These are phyloP conservation scores for Ceratina calcarata DNA, from an alignment of 1,140 invertebrate genomes.

Conservation along the genomic window DNA sequence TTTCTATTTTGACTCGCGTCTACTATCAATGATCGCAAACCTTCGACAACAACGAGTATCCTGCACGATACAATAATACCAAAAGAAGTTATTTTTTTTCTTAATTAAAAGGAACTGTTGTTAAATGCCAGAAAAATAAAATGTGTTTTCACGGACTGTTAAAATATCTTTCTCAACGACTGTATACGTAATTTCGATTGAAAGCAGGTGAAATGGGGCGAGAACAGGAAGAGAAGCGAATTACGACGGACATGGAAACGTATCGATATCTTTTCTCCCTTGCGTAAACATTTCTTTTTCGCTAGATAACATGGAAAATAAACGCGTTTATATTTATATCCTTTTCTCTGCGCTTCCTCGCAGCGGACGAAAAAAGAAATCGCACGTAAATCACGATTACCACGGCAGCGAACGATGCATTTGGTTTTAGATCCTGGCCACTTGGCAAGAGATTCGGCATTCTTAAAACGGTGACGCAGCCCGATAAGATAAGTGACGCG, in stretches of 20 bases:
- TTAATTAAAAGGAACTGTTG: too few relatives aligned
- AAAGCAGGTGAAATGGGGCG: background rate
- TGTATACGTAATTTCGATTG: too few relatives aligned
- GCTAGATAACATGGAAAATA: background rate
- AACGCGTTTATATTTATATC: background rate
- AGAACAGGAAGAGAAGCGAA: background rate
- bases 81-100: too few relatives aligned
- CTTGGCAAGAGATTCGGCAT: conserved; percentile 29
- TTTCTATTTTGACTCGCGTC: too few relatives aligned
- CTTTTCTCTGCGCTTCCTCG: too few relatives aligned
- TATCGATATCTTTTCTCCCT: background rate
- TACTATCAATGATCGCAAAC: too few relatives aligned
- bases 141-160: too few relatives aligned
- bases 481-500: conserved; percentile 56
- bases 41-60: too few relatives aligned
- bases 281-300: background rate
- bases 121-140: too few relatives aligned
- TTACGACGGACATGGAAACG: background rate
- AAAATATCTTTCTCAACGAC: too few relatives aligned
- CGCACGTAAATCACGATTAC: background rate
- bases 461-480: conserved; percentile 49
- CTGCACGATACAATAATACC: too few relatives aligned
- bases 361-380: background rate
- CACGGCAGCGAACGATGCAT: conserved; percentile 2
- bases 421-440: conserved; percentile 16